Base-by-base conservation (phyloP, 2,797 vertebrate genomes). In the Galaxias olidus region DNA sequence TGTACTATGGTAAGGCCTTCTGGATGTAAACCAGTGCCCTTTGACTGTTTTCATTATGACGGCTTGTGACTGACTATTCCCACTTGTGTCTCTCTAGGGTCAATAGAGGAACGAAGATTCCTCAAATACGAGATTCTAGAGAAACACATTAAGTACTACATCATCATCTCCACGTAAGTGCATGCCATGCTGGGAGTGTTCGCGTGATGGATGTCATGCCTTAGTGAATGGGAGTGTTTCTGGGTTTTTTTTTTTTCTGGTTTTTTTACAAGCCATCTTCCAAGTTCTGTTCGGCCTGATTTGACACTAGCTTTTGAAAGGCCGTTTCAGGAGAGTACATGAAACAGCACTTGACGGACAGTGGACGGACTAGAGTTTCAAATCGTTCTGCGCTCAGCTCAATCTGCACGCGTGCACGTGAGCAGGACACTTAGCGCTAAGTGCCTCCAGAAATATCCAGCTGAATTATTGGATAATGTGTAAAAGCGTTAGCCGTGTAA, bases 151-250 rank as follows among this genome's bases (percentile, higher is more conserved):
- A 91, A 93, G 59, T 95, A 94, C 69, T 93, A 93, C 81, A 92
- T 95, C 68, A 93, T 96, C 10, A 79, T 96, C 59, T 94, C 93
- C 42, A 95, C 93, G 93, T 95, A 84, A 94, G 94, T 60, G 17
- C 52, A 41, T 44, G 52, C 10, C 13, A 47, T 4, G 17, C 14
- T 12, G 9, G 1, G 17, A 47, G 1, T 7, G 10, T 44, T 12
- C 17, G 10, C 4, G 8, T 6, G 20, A 46, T 6, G 9, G 9
- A 14, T 60, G 44, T 9, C 12, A 55, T 7, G 7, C 20, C 19
- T 8, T 30, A 30, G 12, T 30, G 30, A 30, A 30, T 6, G 6
- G 30, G 30, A 30, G 6, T 3, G 30, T 6, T 30, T 30, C 30
- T 30, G 3, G 2, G 2, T 30, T 30, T 6, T 30, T 30, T 30